Evolutionary conservation across 2,113 vertebrate genomes (phyloP).

Genomic region (Trogon melanurus): DNA sequence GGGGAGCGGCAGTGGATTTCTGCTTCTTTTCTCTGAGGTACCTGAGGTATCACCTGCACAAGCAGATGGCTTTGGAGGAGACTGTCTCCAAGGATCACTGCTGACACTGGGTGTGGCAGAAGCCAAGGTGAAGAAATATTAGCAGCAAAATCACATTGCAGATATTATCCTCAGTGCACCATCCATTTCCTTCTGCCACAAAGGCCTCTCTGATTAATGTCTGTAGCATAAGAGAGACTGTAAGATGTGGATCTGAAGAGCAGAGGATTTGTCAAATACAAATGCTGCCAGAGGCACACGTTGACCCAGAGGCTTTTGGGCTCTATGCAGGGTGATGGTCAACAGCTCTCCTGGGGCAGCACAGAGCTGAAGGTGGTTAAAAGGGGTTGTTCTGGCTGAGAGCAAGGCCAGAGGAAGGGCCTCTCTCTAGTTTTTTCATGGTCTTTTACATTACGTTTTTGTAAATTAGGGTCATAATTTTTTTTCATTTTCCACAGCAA

Average conservation of each 20-base stretch:
- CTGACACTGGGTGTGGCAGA: not conserved
- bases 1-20: not conserved
- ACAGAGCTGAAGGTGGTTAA: not conserved
- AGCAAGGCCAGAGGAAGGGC: not conserved
- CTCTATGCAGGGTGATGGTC: not conserved
- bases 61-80: slow-evolving; percentile 16
- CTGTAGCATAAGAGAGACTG: rapidly evolving
- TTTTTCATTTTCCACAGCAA: not conserved
- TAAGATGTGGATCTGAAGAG: not conserved
- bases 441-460: not conserved
- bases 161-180: not conserved
- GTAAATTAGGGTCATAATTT: not conserved
- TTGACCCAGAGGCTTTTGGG: not conserved
- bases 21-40: not conserved
- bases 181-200: not conserved
- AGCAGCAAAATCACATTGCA: not conserved
- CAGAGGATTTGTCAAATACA: not conserved
- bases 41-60: not conserved
- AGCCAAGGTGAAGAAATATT: not conserved
- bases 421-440: not conserved
- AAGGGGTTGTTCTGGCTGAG: not conserved
- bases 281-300: rapidly evolving
- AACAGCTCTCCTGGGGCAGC: not conserved
- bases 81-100: not conserved
- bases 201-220: not conserved